Evolutionary conservation across 2,888 invertebrate species (phyloP), one percentile per base, ranked within the genome.

Genomic region (Lamellibrachia satsuma): DNA sequence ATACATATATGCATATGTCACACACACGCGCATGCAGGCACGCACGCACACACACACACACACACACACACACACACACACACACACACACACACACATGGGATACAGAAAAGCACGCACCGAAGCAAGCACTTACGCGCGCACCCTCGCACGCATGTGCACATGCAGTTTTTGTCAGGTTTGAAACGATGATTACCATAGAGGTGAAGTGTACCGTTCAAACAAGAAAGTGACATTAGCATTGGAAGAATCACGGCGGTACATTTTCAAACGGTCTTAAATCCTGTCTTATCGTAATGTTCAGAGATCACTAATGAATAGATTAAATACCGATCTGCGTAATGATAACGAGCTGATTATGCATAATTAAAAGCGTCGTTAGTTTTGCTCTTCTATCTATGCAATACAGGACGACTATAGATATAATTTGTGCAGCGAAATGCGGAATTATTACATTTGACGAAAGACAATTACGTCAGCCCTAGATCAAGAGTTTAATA

Each of bases 301-400:
- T 2, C 75, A 75, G 75, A 75, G 75, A 75, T 6, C 75, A 75
- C 75, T 75, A 75, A 75, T 75, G 75, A 75, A 22, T 6, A 75
- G 11, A 75, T 75, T 75, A 75, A 75, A 75, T 75, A 75, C 75
- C 75, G 75, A n/a, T 75, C 75, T 75, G 75, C 75, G 22, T 75
- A 75, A 75, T 22, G 75, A 75, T 75, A 75, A 75, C n/a, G 75
- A 75, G n/a, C 75, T 15, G 75, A 22, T 15, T n/a, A 75, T 75
- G 75, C 22, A 75, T 75, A 75, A 75, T 75, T 75, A 75, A 75
- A 75, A 75, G 15, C 75, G 75, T 75, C 15, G 22, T 75, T 75
- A 75, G n/a, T 75, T 22, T 75, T 75, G n/a, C 75, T n/a, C 75
- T 75, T 75, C 11, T 75, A 57, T 15, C 15, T 7, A 75, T 75